These are phyloP conservation scores for Diabrotica undecimpunctata DNA, from an alignment of 1,140 invertebrate species.

Conservation along the genomic window DNA sequence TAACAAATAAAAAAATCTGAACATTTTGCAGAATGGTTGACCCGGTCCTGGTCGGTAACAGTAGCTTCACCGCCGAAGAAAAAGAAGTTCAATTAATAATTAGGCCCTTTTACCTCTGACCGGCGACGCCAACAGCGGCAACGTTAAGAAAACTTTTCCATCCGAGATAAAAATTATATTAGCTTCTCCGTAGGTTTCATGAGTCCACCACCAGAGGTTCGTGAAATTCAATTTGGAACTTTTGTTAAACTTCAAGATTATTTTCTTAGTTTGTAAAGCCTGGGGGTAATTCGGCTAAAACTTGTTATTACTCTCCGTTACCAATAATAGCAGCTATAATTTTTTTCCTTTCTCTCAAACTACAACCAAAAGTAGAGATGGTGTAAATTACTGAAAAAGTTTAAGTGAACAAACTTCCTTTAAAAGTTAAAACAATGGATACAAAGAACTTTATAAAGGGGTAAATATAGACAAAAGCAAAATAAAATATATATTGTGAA, in stretches of 20 bases:
- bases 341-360: background rate
- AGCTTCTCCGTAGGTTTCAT: slow-evolving; percentile 3
- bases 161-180: slow-evolving; percentile 13
- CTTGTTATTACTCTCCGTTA: background rate
- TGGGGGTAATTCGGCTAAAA: background rate
- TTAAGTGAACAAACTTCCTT: no score
- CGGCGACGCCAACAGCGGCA: background rate
- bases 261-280: background rate
- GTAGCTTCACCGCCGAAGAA: background rate
- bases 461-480: no score
- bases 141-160: slow-evolving; percentile 9
- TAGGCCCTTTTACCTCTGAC: slow-evolving; percentile 4
- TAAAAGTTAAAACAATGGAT: no score
- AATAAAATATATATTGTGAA: no score
- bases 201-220: slow-evolving; percentile 8
- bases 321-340: background rate
- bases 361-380: no score
- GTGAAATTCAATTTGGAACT: slow-evolving; percentile 9
- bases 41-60: background rate
- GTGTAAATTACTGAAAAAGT: no score
- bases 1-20: no score
- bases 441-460: no score
- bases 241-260: slow-evolving; percentile 9
- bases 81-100: slow-evolving; percentile 14
- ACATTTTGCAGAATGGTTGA: background rate